Conservation (phyloP, 2,888 invertebrate species). For the Lochmaea capreae region DNA sequence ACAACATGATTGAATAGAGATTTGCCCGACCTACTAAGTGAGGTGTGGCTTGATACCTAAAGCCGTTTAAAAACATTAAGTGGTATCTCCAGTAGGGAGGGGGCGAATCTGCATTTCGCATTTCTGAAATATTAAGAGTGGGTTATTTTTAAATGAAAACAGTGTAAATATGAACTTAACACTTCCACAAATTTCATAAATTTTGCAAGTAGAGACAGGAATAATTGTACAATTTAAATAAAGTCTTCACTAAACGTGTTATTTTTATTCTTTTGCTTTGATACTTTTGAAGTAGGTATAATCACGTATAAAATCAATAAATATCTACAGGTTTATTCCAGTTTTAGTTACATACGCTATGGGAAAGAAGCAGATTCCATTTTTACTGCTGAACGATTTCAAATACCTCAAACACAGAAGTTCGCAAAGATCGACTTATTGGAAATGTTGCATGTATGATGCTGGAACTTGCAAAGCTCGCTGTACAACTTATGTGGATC, state of each 20-base stretch:
- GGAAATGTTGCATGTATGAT: slow-evolving; percentile 62
- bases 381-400: slow-evolving; percentile 57
- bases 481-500: slow-evolving; percentile 49
- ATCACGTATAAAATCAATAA: background rate
- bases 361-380: slow-evolving; percentile 57
- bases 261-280: background rate
- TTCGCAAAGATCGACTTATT: slow-evolving; percentile 59
- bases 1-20: too few species aligned
- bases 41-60: rapidly evolving
- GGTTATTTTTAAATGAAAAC: too few species aligned
- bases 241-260: background rate
- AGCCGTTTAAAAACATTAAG: too few species aligned
- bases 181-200: too few species aligned
- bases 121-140: too few species aligned
- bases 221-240: too few species aligned
- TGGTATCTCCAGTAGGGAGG: too few species aligned
- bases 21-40: too few species aligned
- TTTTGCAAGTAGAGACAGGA: too few species aligned
- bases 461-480: slow-evolving; percentile 60
- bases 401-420: slow-evolving; percentile 62
- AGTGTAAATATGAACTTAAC: too few species aligned
- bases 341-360: slow-evolving; percentile 58
- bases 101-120: too few species aligned
- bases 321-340: slow-evolving; percentile 48
- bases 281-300: background rate